Percentiles rank a stretch among this genome's conserved stretches.
Evolutionary conservation across 1,140 invertebrate species (phyloP).

Genomic region (Phymastichus coffea): DNA sequence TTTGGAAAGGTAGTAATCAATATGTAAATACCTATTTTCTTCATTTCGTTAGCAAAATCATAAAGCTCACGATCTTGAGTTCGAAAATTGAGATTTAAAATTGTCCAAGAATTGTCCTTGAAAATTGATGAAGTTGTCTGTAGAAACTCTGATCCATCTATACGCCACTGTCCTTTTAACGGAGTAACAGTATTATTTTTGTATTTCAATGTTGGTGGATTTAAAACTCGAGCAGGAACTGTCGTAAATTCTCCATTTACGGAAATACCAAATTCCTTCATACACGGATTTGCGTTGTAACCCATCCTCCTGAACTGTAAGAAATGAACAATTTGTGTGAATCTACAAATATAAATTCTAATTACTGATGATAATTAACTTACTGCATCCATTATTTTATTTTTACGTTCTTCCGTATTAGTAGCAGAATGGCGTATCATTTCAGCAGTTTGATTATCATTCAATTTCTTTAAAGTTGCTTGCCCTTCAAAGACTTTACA

Average conservation of each 20-base stretch:
- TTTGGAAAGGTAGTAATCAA: no score
- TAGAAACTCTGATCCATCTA: no score
- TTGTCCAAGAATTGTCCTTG: no score
- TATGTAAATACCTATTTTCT: no score
- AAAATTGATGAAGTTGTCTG: no score
- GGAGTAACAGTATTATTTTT: constrained; percentile 31
- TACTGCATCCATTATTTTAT: constrained; percentile 65
- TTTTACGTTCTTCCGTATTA: constrained; percentile 59
- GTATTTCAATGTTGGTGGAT: constrained; percentile 60
- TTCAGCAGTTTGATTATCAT: constrained; percentile 60
- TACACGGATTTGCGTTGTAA: constrained; percentile 53
- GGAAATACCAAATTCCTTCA: constrained; percentile 63
- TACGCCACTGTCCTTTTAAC: constrained; percentile 57
- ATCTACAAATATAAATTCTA: no score
- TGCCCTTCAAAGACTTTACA: no score
- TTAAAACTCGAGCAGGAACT: constrained; percentile 61
- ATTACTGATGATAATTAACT: no score
- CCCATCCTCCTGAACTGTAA: constrained; percentile 35
- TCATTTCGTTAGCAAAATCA: no score
- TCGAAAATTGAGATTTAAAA: no score
- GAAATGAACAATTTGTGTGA: background rate
- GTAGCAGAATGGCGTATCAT: constrained; percentile 70
- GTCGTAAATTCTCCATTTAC: constrained; percentile 58
- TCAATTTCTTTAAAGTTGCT: no score
- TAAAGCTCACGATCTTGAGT: no score